A percentile compares a stretch with the other conserved stretches of the same genome.
These are phyloP conservation scores for Periophthalmus modestus DNA, from an alignment of 2,113 vertebrate genomes.

Conservation along the genomic window DNA sequence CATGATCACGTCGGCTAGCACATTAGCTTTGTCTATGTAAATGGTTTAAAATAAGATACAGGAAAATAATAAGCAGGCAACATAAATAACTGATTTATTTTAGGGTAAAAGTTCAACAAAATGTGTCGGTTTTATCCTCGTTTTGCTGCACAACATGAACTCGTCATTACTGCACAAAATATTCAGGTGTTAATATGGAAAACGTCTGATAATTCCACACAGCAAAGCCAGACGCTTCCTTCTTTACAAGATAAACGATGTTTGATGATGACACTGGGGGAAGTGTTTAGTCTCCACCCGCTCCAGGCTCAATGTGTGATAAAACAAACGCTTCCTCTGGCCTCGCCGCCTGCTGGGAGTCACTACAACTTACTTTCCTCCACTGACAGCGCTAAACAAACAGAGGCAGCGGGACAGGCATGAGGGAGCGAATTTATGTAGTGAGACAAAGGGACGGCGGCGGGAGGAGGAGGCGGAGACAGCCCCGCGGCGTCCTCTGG, in stretches of 20 bases:
- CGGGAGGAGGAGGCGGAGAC: slow-evolving; percentile 36
- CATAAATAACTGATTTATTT: too few relatives aligned
- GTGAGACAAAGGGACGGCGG: slow-evolving; percentile 53
- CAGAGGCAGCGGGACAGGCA: slow-evolving; percentile 60
- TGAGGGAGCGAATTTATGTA: slow-evolving; percentile 62
- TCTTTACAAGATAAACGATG: slow-evolving; percentile 13
- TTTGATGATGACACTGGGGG: slow-evolving; percentile 20
- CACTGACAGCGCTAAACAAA: slow-evolving; percentile 57
- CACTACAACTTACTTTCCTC: slow-evolving; percentile 53
- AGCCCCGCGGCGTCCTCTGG: slow-evolving; percentile 50
- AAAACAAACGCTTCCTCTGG: slow-evolving; percentile 49
- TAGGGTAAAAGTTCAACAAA: too few relatives aligned
- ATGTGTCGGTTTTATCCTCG: too few relatives aligned
- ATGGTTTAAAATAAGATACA: too few relatives aligned
- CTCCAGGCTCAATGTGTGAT: slow-evolving; percentile 32
- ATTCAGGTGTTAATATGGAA: neutral
- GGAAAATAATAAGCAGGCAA: too few relatives aligned
- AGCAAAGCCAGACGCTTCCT: neutral
- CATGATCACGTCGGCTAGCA: too few relatives aligned
- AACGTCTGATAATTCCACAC: neutral
- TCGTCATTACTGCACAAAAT: neutral
- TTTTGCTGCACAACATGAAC: too few relatives aligned
- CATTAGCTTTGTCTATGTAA: too few relatives aligned
- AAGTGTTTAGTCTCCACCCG: slow-evolving; percentile 31
- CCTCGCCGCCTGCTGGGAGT: slow-evolving; percentile 37